Conservation (phyloP, 2,888 invertebrate species). For the Ochropleura leucogaster region DNA sequence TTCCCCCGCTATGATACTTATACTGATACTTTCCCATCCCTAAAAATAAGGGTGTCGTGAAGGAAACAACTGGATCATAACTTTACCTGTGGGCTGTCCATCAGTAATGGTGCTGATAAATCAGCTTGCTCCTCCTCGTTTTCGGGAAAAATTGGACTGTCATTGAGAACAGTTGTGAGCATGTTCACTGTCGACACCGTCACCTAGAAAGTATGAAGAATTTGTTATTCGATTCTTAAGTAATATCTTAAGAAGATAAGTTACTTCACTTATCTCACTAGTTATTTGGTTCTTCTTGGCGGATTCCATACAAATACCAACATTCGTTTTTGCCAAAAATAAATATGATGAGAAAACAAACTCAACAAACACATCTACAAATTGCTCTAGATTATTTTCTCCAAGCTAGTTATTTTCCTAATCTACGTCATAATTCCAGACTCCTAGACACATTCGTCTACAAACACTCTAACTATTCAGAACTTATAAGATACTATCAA, state of each 20-base stretch:
- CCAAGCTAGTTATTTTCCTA: slow-evolving; percentile 1
- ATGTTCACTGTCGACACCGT: slow-evolving; percentile 98
- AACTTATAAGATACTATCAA: slow-evolving; percentile 65
- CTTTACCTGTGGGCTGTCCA: slow-evolving; percentile 94
- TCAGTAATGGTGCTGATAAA: slow-evolving; percentile 93
- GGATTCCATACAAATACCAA: not conserved
- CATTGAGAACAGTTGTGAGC: slow-evolving; percentile 96
- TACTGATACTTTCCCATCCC: no score
- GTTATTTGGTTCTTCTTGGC: not conserved
- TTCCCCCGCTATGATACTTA: no score
- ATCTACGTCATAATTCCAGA: slow-evolving; percentile 35
- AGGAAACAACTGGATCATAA: slow-evolving; percentile 31
- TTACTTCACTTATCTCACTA: not conserved
- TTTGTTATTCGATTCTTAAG: slow-evolving; percentile 1
- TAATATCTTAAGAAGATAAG: not conserved
- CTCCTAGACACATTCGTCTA: slow-evolving; percentile 52
- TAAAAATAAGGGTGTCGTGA: slow-evolving; percentile 9
- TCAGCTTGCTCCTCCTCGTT: slow-evolving; percentile 93
- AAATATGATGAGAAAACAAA: not conserved
- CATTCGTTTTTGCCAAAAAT: not conserved
- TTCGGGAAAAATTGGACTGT: slow-evolving; percentile 96
- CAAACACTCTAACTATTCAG: slow-evolving; percentile 56
- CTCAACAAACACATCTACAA: not conserved
- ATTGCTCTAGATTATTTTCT: not conserved
- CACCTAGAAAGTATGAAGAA: slow-evolving; percentile 82